Evolutionary conservation across 2,113 vertebrate genomes (phyloP), one percentile per base, ranked within the genome.

Genomic region (Chionomys nivalis): DNA sequence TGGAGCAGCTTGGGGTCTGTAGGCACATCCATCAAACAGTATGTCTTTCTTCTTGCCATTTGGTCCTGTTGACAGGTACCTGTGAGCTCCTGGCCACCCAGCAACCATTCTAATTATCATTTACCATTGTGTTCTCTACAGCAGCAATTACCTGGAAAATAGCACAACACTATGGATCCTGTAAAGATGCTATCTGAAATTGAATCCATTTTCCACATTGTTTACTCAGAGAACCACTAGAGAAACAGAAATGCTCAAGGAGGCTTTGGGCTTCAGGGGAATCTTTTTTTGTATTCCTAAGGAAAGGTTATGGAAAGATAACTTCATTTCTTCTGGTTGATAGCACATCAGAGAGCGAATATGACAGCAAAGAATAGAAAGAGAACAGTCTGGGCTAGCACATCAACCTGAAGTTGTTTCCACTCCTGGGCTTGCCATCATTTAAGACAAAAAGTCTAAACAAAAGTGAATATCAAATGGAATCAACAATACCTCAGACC

Each of bases 261-360:
- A 87, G 52, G 16, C 24, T 49, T 42, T 65, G 58, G 36, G n/a
- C 23, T 44, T 76, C 44, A 47, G 76, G 24, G 52, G 21, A 10
- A 63, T 87, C 66, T 89, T 86, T 88, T 52, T 42, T 88, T 52
- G 31, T 58, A 23, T 72, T 93, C 33, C 55, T 44, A 88, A 94
- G 91, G 21, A 82, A 89, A 92, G 0, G 39, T 61, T 70, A 55
- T 16, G 65, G 26, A 26, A 73, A 82, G 58, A 70, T 0, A 31
- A n/a, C 7, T 8, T 89, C 5, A 24, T 78, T 94, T 63, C 63
- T 92, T 76, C 91, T 73, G 28, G 68, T 65, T 44, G 26, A 28
- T 89, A 31, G 9, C 42, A 26, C 10, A 6, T 68, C 47, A 68
- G 55, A 83, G 66, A 63, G 76, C 5, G 47, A 76, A 90, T 58